These are phyloP conservation scores for Drosophila helvetica DNA, from an alignment of 2,888 invertebrate genomes.

Conservation along the genomic window DNA sequence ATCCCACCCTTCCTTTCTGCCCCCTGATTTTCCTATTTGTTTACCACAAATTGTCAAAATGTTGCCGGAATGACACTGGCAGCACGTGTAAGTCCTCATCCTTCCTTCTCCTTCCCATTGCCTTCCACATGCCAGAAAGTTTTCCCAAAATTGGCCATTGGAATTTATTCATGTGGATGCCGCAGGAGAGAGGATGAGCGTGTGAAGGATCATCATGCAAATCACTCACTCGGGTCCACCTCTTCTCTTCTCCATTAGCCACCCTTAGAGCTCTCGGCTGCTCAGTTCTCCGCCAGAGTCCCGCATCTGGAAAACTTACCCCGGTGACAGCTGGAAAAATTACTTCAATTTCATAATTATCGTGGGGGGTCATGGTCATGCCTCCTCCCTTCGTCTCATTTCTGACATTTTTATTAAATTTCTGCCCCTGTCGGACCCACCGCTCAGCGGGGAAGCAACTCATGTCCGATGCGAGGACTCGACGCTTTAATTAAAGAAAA, in stretches of 20 bases:
- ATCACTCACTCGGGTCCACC: conserved; percentile 17
- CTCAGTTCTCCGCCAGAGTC: conserved; percentile 5
- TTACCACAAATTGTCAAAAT: conserved; percentile 43
- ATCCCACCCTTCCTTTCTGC: conserved; percentile 1
- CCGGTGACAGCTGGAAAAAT: conserved; percentile 46
- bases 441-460: conserved; percentile 32
- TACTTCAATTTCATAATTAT: conserved; percentile 57
- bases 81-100: conserved; percentile 39
- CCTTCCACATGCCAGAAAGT: conserved; percentile 22
- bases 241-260: conserved; percentile 4
- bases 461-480: conserved; percentile 31
- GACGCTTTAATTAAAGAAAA: conserved; percentile 52
- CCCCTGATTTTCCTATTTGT: conserved; percentile 23
- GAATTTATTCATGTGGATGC: conserved; percentile 48
- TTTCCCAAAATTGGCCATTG: conserved; percentile 43
- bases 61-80: conserved; percentile 25
- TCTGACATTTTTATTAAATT: conserved; percentile 59
- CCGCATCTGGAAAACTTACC: conserved; percentile 28
- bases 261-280: conserved; percentile 29
- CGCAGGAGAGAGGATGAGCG: not conserved
- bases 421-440: not conserved
- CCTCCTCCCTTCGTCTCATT: conserved; percentile 37
- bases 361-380: conserved; percentile 36
- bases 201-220: conserved; percentile 20
- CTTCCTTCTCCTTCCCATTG: not conserved